Base-by-base conservation (phyloP, 2,888 invertebrate genomes). In the Schizotus pectinicornis region DNA sequence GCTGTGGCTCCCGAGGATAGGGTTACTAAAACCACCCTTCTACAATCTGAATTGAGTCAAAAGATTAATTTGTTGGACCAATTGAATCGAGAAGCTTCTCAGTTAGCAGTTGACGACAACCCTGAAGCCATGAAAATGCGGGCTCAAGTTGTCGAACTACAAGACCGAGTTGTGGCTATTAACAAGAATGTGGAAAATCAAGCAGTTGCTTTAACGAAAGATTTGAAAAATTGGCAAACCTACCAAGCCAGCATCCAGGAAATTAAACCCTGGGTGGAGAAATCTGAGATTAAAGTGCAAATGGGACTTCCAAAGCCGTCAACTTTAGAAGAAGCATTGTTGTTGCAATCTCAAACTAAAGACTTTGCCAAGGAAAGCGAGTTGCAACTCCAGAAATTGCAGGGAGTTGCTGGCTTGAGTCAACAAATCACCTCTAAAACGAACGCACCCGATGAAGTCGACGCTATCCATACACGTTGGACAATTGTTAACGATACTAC, bases 191-290 rank as follows among this genome's bases (percentile, higher is more conserved):
- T 92, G 36, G 89, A 89, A 73, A 86, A 88, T 62, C 91, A 94
- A 74, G 88, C 89, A 7, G 86, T 88, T 67, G 84, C 88, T 1
- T 88, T 93, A 0, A 85, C 87, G 62, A 87, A 89, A 70, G 94
- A 95, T 74, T 81, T 95, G 42, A 86, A 87, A 34, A 91, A 90
- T 64, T 95, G 94, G 92, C 89, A 93, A 73, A 87, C 88, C 69
- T 94, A 94, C 78, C 92, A 94, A 79, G 84, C 86, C 39, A 89
- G 87, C 52, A 84, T 94, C 31, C 85, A 89, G 58, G 88, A 91
- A 77, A 86, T 95, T 47, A 90, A 91, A 75, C 94, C 95, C 0
- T 94, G 95, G 90, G 86, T 97, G 53, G 92, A 94, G 76, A 86
- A 91, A 74, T 91, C 92, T 11, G 95, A 96, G 81, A 80, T 88